Conservation (phyloP, 2,113 vertebrate genomes). For the Colinus virginianus region DNA sequence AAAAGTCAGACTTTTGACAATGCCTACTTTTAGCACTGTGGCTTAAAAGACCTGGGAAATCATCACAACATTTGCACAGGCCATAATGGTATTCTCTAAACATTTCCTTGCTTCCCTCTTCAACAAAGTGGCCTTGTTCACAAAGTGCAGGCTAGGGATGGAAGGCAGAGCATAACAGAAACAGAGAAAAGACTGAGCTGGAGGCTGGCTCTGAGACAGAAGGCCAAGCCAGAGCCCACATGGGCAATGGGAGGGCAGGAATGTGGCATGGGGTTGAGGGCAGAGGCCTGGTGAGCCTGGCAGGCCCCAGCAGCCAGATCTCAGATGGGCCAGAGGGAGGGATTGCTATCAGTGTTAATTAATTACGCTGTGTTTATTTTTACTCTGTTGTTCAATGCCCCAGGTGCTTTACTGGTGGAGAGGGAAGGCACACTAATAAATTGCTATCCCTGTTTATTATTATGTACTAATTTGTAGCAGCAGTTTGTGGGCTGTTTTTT, state of each 20-base stretch:
- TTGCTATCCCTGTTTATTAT: conserved; percentile 65
- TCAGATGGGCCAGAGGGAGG: conserved; percentile 1
- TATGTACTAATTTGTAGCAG: conserved; percentile 71
- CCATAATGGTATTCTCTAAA: background rate
- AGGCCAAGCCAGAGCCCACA: background rate
- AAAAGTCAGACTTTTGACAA: background rate
- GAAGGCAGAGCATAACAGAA: background rate
- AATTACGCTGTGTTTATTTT: conserved; percentile 64
- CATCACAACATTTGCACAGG: background rate
- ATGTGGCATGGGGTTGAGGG: background rate
- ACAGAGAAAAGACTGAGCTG: background rate
- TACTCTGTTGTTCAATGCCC: conserved; percentile 50
- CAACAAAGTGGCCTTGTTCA: background rate
- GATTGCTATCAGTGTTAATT: conserved; percentile 55
- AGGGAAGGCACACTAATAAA: conserved; percentile 61
- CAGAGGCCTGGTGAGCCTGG: background rate
- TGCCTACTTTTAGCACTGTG: background rate
- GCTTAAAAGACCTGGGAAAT: background rate
- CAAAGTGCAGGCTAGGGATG: background rate
- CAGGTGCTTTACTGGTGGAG: conserved; percentile 62
- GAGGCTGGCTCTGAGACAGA: fast-evolving
- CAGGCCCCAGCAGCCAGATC: background rate
- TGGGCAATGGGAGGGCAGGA: background rate
- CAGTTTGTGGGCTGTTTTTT: conserved; percentile 39
- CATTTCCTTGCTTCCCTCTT: background rate